phyloP scores from a whole-genome alignment of 2,888 invertebrate species.

The Cephalotes varians region DNA sequence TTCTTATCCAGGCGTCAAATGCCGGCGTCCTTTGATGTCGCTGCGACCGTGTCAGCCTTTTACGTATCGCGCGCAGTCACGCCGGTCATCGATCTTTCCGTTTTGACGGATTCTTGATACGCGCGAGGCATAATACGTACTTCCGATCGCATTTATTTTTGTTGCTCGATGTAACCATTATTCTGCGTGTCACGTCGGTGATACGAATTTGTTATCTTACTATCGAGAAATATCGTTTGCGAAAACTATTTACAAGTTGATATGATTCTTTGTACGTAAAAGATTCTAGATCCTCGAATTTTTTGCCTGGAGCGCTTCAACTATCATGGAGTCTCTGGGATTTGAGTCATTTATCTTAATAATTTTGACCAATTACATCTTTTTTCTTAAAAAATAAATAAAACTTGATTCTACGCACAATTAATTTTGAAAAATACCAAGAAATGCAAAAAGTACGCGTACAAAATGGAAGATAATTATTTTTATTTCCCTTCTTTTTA shows the following conservation, averaged over 20 bases:
- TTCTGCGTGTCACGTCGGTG: neutral
- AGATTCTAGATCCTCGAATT: too few species aligned
- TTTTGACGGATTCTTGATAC: conserved; percentile 17
- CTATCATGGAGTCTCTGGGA: too few species aligned
- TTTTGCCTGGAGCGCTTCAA: too few species aligned
- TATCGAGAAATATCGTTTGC: neutral
- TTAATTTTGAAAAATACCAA: too few species aligned
- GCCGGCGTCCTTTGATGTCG: conserved; percentile 67
- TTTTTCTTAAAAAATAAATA: too few species aligned
- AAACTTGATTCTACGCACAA: too few species aligned
- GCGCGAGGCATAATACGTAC: neutral
- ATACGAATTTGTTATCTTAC: neutral
- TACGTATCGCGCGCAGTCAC: conserved; percentile 37
- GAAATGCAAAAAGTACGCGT: too few species aligned
- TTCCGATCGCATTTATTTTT: neutral
- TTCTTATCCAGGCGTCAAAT: conserved; percentile 64
- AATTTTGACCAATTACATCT: too few species aligned
- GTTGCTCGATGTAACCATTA: neutral
- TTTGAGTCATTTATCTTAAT: too few species aligned
- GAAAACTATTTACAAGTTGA: too few species aligned
- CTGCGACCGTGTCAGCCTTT: conserved; percentile 49
- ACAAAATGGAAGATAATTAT: too few species aligned
- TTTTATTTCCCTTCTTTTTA: neutral
- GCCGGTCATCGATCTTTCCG: conserved; percentile 38
- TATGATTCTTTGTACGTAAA: too few species aligned